These are phyloP conservation scores for Panzeria rudis DNA, from an alignment of 2,888 invertebrate species.

Conservation along the genomic window DNA sequence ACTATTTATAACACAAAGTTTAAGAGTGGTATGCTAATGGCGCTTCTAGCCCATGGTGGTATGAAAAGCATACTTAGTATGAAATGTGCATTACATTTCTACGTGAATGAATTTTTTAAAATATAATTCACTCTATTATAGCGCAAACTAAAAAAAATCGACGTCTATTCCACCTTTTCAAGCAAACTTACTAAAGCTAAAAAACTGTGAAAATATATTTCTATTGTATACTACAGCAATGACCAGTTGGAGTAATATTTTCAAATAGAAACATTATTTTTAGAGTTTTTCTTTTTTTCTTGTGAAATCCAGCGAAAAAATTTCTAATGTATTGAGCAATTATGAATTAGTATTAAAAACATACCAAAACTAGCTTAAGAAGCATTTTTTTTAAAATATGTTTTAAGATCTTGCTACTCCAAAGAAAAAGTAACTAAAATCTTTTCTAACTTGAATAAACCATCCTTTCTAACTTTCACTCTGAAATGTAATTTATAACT, in stretches of 20 bases:
- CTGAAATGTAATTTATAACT: not conserved
- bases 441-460: not conserved
- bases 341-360: too few species aligned
- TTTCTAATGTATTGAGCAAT: not conserved
- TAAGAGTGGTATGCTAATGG: not conserved
- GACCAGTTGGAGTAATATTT: slow-evolving; percentile 42
- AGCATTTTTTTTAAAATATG: not conserved
- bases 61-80: too few species aligned
- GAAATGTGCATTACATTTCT: too few species aligned
- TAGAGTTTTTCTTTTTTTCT: not conserved
- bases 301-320: not conserved
- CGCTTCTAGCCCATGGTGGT: not conserved
- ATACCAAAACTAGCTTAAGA: not conserved
- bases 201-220: slow-evolving; percentile 21
- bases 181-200: not conserved
- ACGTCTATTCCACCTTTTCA: too few species aligned
- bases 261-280: not conserved
- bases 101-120: too few species aligned
- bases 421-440: not conserved
- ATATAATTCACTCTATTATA: too few species aligned
- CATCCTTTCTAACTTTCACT: not conserved
- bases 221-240: slow-evolving; percentile 6
- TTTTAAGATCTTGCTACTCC: not conserved
- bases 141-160: too few species aligned
- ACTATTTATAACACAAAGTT: too few species aligned